Evolutionary conservation across 2,113 vertebrate genomes (phyloP), one percentile per base, ranked within the genome.

Genomic region (Lepidothrix coronata): DNA sequence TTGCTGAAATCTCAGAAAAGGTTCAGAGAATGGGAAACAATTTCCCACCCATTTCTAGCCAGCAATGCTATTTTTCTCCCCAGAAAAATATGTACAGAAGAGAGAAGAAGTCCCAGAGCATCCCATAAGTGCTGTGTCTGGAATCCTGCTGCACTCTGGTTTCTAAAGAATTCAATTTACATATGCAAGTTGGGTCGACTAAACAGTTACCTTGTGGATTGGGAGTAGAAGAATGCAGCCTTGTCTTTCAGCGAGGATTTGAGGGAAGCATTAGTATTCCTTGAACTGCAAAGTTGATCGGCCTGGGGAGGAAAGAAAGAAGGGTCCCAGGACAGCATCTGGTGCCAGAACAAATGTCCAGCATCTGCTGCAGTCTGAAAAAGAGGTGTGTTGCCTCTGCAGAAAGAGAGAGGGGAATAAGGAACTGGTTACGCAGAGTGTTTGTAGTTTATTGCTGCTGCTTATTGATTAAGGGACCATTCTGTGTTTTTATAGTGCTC

Each of bases 261-360:
- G 97, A 97, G 94, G 91, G 43, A 93, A 65, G 61, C 96, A 82
- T 94, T 96, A 93, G 43, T 93, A 94, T 94, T 97, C 88, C 94
- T 96, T 95, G 94, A 96, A 98, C 97, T 97, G 94, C 96, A 92
- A 97, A 97, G 94, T 75, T 88, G 68, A 88, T 94, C 12, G 8
- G 75, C 97, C 90, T 63, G 16, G 81, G 96, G 95, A 97, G 97
- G 94, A 91, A 35, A 97, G 89, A 58, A 92, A 83, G 76, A 89
- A 96, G 71, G 84, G 95, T 98, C 98, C 97, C 97, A 88, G 88
- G 97, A 98, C 97, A 98, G 97, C 81, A 80, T 97, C 96, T 92
- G 91, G 87, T 94, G 98, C 98, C 98, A 98, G 98, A 98, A 96
- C 97, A 98, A 99, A 98, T 94, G 97, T 97, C 97, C 98, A 96